A percentile compares a stretch with the other conserved stretches of the same genome.
These are phyloP conservation scores for Stictocephala bisonia DNA, from an alignment of 2,888 invertebrate genomes.

Conservation along the genomic window DNA sequence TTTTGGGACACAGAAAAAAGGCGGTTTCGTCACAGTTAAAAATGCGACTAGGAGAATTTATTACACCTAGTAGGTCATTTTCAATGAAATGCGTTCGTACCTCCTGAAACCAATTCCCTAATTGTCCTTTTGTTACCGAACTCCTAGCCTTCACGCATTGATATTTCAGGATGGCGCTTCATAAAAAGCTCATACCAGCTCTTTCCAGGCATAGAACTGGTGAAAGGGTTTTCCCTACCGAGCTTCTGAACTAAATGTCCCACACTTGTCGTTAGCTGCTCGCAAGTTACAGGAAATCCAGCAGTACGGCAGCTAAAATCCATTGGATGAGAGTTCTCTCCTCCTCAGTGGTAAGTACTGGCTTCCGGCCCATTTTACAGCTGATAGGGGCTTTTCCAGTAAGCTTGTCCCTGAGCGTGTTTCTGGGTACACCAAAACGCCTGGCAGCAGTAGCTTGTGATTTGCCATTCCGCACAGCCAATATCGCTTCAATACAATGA, in stretches of 20 bases:
- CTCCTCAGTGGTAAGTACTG: neutral
- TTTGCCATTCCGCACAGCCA: neutral
- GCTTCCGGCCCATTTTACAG: neutral
- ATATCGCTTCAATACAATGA: neutral
- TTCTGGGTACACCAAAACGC: neutral
- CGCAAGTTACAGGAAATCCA: conserved; percentile 53
- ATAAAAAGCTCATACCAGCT: conserved; percentile 51
- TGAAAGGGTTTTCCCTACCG: conserved; percentile 50
- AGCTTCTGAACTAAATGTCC: conserved; percentile 50
- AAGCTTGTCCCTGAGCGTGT: neutral
- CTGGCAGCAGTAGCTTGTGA: neutral
- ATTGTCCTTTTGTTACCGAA: conserved; percentile 49
- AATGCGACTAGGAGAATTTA: conserved; percentile 50
- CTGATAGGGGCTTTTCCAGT: neutral
- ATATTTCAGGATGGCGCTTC: conserved; percentile 51
- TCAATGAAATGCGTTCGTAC: conserved; percentile 47
- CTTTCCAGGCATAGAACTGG: conserved; percentile 49
- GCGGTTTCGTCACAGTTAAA: conserved; percentile 51
- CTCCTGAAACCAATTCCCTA: conserved; percentile 50
- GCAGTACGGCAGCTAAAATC: too few species aligned
- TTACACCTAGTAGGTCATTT: conserved; percentile 43
- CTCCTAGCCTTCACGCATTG: conserved; percentile 42
- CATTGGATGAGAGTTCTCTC: too few species aligned
- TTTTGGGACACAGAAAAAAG: conserved; percentile 51
- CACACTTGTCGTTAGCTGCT: conserved; percentile 54